A percentile compares a stretch with the other conserved stretches of the same genome.
Conservation (phyloP, 2,113 vertebrate species). For the Connochaetes taurinus region DNA sequence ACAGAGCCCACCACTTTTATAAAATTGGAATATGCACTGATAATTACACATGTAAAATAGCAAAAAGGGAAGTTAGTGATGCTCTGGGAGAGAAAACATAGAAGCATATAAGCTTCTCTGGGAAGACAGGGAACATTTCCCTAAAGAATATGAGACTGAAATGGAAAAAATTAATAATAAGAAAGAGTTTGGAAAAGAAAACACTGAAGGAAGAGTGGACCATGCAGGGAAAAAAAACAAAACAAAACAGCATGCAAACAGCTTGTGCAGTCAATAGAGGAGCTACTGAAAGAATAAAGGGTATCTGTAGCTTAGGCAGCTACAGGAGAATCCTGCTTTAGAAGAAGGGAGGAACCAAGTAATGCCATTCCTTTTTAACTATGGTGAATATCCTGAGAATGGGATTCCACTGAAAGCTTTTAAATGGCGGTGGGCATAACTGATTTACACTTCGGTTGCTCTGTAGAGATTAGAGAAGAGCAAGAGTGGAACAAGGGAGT, state of each 20-base stretch:
- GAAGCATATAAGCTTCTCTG: not conserved
- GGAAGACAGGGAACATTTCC: not conserved
- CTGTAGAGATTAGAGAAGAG: not conserved
- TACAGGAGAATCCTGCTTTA: not conserved
- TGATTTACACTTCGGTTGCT: not conserved
- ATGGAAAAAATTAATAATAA: not conserved
- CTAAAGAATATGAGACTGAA: not conserved
- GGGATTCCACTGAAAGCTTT: not conserved
- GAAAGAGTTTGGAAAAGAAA: not conserved
- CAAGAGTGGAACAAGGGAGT: not conserved
- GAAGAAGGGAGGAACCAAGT: not conserved
- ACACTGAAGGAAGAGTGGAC: not conserved
- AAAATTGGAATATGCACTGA: not conserved
- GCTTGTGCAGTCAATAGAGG: not conserved
- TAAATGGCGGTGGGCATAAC: not conserved
- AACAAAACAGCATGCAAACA: not conserved
- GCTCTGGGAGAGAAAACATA: not conserved
- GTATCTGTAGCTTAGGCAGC: fast-evolving
- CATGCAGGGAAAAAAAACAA: not conserved
- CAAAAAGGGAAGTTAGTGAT: not conserved
- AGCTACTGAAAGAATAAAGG: not conserved
- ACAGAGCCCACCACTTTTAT: not conserved
- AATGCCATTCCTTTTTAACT: not conserved
- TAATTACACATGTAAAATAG: not conserved
- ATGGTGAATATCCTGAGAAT: not conserved